These are phyloP conservation scores for Artibeus jamaicensis DNA, from an alignment of 2,797 vertebrate genomes.

Conservation along the genomic window DNA sequence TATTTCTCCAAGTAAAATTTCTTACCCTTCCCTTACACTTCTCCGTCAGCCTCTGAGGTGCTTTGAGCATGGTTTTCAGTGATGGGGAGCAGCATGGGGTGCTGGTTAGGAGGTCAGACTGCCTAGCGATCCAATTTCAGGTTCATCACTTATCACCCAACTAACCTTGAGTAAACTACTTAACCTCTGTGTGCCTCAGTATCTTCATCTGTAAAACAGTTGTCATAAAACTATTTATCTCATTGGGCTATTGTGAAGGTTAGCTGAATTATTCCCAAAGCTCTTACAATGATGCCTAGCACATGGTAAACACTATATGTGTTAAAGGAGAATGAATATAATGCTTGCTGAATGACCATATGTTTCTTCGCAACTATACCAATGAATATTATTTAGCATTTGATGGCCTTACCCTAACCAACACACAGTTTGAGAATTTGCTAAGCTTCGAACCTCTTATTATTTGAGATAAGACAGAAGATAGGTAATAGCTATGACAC, in stretches of 20 bases:
- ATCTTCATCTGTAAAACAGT: not conserved
- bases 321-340: not conserved
- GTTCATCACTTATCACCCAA: not conserved
- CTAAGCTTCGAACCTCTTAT: slow-evolving; percentile 19
- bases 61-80: not conserved
- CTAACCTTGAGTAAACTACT: not conserved
- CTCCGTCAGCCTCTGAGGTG: not conserved
- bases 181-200: not conserved
- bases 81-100: not conserved
- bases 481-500: slow-evolving; percentile 33
- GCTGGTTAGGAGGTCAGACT: not conserved
- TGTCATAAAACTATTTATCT: not conserved
- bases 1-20: not conserved
- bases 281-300: not conserved
- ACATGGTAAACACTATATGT: not conserved
- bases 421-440: not conserved
- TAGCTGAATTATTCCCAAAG: not conserved
- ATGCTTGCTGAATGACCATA: not conserved
- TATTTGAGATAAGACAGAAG: slow-evolving; percentile 23
- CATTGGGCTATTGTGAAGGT: not conserved
- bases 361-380: not conserved
- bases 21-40: not conserved
- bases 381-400: not conserved
- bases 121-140: not conserved
- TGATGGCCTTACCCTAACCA: not conserved